Base-by-base conservation (phyloP, 30 jellyfish, hydroid and myxozoan genomes). In the Hydractinia echinata region DNA sequence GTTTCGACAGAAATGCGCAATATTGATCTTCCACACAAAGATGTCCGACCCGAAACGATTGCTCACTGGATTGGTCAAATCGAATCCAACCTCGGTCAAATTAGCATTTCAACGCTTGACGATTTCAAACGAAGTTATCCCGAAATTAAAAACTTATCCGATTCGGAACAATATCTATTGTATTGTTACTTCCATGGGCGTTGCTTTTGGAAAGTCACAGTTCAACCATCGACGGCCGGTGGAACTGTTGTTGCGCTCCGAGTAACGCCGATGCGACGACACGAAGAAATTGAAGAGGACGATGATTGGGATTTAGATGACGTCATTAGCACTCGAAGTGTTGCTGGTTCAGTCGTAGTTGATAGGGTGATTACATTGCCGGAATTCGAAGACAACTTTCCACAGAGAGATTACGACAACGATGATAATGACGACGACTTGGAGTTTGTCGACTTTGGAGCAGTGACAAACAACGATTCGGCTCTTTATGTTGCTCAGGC, bases 121-220 rank as follows among this genome's bases (percentile, higher is more conserved):
- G 83, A 74, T 54, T 74, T 74, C 66, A 44, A 48, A 1, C 15
- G 83, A 13, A 48, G 10, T 74, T 74, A 49, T 4, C 83, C 83
- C 0, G 67, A 74, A n/a, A 11, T 74, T 16, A 50, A 20, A 8
- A 67, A 74, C 14, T 51, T 74, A 55, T 48, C 68, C 14, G 62
- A 49, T 15, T 54, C 83, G 48, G 83, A 74, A 50, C 51, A 49
- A 50, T 74, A 74, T 55, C 21, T 74, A 7, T 58, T 74, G 61
- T 30, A 74, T 74, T 74, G 83, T 74, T 74, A 49, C 54, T 74
- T 74, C 7, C 66, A 58, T 44, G 83, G 83, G 51, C 61, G 61
- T 10, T 74, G 50, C 67, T 74, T 74, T 74, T 58, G 83, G 50
- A 58, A 55, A 74, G 73, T 74, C 54, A n/a, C 62, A 15, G 74